Conservation (phyloP, 2,797 vertebrate species). For the Ctenopoma multispine region DNA sequence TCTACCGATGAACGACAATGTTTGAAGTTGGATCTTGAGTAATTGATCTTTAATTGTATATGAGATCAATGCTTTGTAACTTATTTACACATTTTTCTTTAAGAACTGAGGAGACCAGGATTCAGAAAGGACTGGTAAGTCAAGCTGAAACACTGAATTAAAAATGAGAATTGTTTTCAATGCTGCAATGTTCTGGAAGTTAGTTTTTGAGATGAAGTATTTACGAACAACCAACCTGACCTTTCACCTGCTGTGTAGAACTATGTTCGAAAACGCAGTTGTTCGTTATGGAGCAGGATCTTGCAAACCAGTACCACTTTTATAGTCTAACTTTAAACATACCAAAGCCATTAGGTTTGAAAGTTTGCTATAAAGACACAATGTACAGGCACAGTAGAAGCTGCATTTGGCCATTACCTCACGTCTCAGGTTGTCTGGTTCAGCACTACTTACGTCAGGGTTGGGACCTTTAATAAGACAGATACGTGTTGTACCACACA, state of each 20-base stretch:
- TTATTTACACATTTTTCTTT: conserved; percentile 24
- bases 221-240: neutral
- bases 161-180: neutral
- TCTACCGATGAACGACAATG: neutral
- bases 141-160: neutral
- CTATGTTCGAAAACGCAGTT: neutral
- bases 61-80: neutral
- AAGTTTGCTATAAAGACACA: neutral
- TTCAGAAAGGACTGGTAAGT: conserved; percentile 96
- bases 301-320: neutral
- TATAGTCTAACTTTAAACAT: too few species aligned
- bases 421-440: neutral
- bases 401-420: neutral
- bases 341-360: neutral
- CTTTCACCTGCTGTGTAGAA: neutral
- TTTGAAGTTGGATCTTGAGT: neutral
- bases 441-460: neutral
- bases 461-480: neutral
- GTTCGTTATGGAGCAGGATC: neutral
- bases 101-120: conserved; percentile 90
- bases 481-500: conserved; percentile 57
- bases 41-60: neutral
- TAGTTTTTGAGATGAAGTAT: neutral
- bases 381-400: neutral
- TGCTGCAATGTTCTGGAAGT: conserved; percentile 2